These are phyloP conservation scores for Nasonia longicornis DNA, from an alignment of 1,140 invertebrate species.

Conservation along the genomic window DNA sequence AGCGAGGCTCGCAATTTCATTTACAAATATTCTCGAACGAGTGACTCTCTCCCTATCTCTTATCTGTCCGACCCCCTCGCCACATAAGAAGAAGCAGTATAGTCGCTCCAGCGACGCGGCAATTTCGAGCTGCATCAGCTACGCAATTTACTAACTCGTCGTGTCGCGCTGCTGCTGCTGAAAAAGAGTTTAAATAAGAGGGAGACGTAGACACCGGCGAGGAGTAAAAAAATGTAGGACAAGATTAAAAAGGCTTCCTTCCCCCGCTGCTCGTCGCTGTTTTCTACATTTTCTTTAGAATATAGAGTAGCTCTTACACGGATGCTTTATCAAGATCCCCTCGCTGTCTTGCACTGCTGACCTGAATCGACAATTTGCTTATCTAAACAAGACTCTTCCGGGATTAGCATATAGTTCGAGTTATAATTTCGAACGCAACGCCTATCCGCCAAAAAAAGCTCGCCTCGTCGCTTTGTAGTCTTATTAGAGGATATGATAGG, in stretches of 20 bases:
- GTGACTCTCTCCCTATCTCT: conserved; percentile 17
- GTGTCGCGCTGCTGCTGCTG: not conserved
- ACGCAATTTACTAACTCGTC: conserved; percentile 38
- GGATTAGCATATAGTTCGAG: too few species aligned
- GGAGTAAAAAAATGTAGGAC: too few species aligned
- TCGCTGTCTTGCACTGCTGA: too few species aligned
- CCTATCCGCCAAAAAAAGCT: too few species aligned
- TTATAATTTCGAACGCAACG: too few species aligned
- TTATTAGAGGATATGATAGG: conserved; percentile 39
- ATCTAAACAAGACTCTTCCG: too few species aligned
- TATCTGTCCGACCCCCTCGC: conserved; percentile 1
- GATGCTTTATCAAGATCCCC: not conserved
- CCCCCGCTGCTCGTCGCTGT: too few species aligned
- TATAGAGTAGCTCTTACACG: conserved; percentile 3
- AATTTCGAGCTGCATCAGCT: conserved; percentile 41
- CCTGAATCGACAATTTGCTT: too few species aligned
- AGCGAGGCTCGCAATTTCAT: conserved; percentile 26
- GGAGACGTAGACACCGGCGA: not conserved
- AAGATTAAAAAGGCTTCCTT: too few species aligned
- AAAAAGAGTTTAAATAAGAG: conserved; percentile 30
- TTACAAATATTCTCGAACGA: conserved; percentile 38
- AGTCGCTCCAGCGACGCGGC: conserved; percentile 10
- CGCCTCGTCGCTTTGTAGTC: not conserved
- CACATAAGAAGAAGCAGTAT: not conserved
- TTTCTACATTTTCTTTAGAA: conserved; percentile 15